Evolutionary conservation across 2,797 vertebrate genomes (phyloP).

Genomic region (Mionectes olivaceus): DNA sequence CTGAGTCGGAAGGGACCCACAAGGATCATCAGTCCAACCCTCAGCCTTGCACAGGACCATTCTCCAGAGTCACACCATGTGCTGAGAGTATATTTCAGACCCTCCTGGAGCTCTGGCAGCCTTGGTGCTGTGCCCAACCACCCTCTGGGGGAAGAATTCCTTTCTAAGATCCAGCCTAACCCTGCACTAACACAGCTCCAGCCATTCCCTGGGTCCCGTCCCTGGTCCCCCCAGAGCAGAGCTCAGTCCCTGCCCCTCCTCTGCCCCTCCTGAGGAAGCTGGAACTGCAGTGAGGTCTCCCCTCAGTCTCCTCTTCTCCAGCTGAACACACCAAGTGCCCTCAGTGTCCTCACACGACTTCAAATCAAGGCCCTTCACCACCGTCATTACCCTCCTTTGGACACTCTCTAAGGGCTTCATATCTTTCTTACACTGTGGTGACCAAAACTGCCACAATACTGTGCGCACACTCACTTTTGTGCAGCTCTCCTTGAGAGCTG

Average conservation of each 20-base stretch:
- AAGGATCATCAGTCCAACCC: not conserved
- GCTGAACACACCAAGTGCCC: not conserved
- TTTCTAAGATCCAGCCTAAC: not conserved
- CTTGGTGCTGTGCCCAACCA: not conserved
- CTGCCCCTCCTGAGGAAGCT: not conserved
- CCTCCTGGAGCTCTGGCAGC: not conserved
- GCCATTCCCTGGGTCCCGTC: not conserved
- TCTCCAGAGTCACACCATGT: not conserved
- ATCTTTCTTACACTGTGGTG: not conserved
- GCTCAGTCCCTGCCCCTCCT: not conserved
- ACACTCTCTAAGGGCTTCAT: not conserved
- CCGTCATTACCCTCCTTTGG: not conserved
- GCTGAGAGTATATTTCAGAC: not conserved
- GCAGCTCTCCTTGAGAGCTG: not conserved
- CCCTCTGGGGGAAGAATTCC: not conserved
- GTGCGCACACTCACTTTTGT: accelerated
- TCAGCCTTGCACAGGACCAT: not conserved
- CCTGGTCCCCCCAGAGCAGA: not conserved
- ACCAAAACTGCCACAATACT: not conserved
- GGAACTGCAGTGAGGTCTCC: not conserved
- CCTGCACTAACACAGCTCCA: not conserved
- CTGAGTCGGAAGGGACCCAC: not conserved
- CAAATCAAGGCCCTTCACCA: not conserved
- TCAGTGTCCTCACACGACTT: not conserved
- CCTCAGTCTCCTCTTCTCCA: not conserved